Percentiles rank a stretch among this genome's conserved stretches.
phyloP scores from a whole-genome alignment of 2,797 vertebrate genomes.

The Halcyon badia region DNA sequence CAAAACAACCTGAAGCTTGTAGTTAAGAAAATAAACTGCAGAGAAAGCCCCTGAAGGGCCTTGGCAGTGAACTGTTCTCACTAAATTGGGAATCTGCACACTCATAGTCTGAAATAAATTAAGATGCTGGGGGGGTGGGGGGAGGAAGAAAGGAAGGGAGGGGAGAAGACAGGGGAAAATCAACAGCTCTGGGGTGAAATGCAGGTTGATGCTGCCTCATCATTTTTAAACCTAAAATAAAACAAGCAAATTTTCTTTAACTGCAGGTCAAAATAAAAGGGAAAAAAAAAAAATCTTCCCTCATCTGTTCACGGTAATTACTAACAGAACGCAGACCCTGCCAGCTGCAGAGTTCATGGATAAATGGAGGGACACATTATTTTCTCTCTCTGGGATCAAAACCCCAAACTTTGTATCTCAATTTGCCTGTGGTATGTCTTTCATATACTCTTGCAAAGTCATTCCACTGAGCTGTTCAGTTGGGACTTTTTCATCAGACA shows the following conservation, averaged over 20 bases:
- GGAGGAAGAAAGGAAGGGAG: slow-evolving; percentile 50
- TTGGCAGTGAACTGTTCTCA: slow-evolving; percentile 80
- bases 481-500: slow-evolving; percentile 49
- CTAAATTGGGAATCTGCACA: slow-evolving; percentile 78
- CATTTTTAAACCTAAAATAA: slow-evolving; percentile 84
- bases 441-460: slow-evolving; percentile 75
- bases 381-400: slow-evolving; percentile 79
- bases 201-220: slow-evolving; percentile 82
- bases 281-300: slow-evolving; percentile 54
- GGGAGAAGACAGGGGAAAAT: slow-evolving; percentile 67
- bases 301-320: slow-evolving; percentile 84
- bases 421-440: slow-evolving; percentile 74
- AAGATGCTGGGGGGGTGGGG: slow-evolving; percentile 60
- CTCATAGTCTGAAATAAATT: slow-evolving; percentile 85
- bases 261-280: slow-evolving; percentile 82
- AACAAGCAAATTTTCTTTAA: slow-evolving; percentile 86
- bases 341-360: slow-evolving; percentile 83
- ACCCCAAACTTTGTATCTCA: slow-evolving; percentile 72
- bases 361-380: slow-evolving; percentile 81
- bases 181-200: slow-evolving; percentile 83
- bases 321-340: slow-evolving; percentile 79
- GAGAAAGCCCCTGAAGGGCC: slow-evolving; percentile 79
- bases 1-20: slow-evolving; percentile 79
- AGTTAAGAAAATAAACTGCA: slow-evolving; percentile 84
- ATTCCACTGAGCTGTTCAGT: slow-evolving; percentile 28